These are phyloP conservation scores for Doryteuthis pealeii DNA, from an alignment of 1,140 invertebrate genomes.

Conservation along the genomic window DNA sequence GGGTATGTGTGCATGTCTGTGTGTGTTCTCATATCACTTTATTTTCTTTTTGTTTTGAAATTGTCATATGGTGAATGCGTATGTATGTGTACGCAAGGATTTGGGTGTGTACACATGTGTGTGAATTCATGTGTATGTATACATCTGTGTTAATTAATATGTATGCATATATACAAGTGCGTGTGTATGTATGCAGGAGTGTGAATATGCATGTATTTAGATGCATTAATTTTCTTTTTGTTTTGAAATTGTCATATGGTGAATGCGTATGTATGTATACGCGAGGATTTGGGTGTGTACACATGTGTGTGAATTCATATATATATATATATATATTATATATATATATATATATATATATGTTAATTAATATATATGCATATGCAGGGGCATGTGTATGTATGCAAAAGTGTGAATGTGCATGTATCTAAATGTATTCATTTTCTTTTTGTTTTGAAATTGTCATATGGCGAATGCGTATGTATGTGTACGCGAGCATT, in stretches of 20 bases:
- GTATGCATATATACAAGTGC: no score
- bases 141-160: no score
- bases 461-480: neutral
- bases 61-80: neutral
- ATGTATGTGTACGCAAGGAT: neutral
- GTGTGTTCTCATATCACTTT: neutral
- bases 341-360: neutral
- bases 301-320: neutral
- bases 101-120: neutral
- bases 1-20: neutral
- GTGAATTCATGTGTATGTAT: neutral
- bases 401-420: neutral
- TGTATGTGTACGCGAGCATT: neutral
- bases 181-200: no score
- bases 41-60: neutral
- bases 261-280: neutral
- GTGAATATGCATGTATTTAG: neutral
- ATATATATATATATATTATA: slow-evolving; percentile 1
- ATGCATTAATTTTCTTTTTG: no score
- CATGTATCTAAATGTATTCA: neutral
- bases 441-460: no score
- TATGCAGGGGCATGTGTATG: no score
- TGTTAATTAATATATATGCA: no score
- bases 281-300: no score
- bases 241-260: no score